Percentiles rank a stretch among this genome's conserved stretches.
Conservation (phyloP, 2,888 invertebrate genomes). For the Leucoma salicis region DNA sequence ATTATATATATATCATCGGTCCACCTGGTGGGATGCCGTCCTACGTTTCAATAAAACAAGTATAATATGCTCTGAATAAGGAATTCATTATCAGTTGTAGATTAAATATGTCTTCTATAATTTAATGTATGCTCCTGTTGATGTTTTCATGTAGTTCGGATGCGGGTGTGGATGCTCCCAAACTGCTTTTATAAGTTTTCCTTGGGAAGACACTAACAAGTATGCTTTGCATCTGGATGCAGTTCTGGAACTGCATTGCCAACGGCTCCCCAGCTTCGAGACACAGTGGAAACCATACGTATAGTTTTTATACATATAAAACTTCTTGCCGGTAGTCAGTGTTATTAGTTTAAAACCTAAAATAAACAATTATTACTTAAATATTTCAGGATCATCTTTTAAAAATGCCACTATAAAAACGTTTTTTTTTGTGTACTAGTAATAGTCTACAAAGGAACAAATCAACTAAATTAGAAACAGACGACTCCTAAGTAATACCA, state of each 20-base stretch:
- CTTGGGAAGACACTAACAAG: constrained; percentile 21
- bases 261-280: constrained; percentile 11
- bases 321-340: constrained; percentile 31
- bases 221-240: constrained; percentile 34
- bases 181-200: constrained; percentile 10
- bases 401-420: no score
- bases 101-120: background rate
- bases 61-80: no score
- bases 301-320: constrained; percentile 34
- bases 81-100: no score
- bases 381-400: no score
- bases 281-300: constrained; percentile 32
- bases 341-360: constrained; percentile 29
- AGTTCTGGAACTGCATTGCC: constrained; percentile 29
- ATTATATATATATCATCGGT: no score
- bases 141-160: background rate
- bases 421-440: no score
- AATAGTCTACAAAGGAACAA: no score
- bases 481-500: no score
- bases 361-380: background rate
- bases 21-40: no score
- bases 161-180: constrained; percentile 7
- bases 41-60: no score
- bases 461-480: no score
- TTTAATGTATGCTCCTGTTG: constrained; percentile 3